Evolutionary conservation across 2,888 invertebrate genomes (phyloP).

Genomic region (Theodoxus fluviatilis): DNA sequence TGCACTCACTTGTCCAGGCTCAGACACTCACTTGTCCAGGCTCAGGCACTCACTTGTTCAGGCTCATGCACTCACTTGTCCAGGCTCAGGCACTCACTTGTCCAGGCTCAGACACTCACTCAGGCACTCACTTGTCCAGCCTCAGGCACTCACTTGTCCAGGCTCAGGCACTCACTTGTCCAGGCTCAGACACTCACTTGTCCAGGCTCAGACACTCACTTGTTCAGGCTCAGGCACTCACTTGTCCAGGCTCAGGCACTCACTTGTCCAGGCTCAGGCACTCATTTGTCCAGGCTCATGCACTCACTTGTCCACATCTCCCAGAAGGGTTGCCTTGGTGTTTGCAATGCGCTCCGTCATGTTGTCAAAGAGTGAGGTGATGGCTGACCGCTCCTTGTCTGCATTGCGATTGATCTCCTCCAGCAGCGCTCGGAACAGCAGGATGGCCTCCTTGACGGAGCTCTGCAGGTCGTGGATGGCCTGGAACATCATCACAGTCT

Average conservation of each 20-base stretch:
- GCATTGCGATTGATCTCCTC: conserved; percentile 75
- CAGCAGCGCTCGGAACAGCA: conserved; percentile 73
- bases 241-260: not conserved
- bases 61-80: no score
- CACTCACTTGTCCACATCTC: conserved; percentile 75
- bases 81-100: no score
- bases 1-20: no score
- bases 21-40: no score
- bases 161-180: not conserved
- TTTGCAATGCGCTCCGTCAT: conserved; percentile 75
- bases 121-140: no score
- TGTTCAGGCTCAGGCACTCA: not conserved
- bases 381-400: conserved; percentile 74
- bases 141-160: not conserved
- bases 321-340: conserved; percentile 73
- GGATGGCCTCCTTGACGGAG: conserved; percentile 75
- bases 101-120: no score
- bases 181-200: not conserved
- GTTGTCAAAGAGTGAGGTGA: conserved; percentile 74
- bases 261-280: not conserved
- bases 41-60: no score
- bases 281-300: not conserved
- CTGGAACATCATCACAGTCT: conserved; percentile 56
- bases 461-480: conserved; percentile 72
- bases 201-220: not conserved